These are phyloP conservation scores for Megaceryle alcyon DNA, from an alignment of 2,797 vertebrate genomes.

Conservation along the genomic window DNA sequence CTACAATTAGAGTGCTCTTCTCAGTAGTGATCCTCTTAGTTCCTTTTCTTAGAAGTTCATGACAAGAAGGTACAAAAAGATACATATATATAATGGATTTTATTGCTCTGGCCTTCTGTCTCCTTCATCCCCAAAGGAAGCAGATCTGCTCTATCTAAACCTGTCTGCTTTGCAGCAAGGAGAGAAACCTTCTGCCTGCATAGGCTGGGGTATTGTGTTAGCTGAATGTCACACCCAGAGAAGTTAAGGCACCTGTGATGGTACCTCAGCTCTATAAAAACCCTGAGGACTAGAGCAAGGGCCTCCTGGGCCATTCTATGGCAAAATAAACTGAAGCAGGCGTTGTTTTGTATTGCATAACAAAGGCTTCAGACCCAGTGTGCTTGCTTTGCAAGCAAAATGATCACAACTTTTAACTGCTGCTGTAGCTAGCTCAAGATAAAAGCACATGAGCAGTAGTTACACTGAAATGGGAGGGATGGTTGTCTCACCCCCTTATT, in stretches of 20 bases:
- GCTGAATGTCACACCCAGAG: neutral
- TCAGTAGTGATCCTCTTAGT: slow-evolving; percentile 74
- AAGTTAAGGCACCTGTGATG: neutral
- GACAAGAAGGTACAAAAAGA: slow-evolving; percentile 73
- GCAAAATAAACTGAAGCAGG: neutral
- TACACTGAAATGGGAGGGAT: neutral
- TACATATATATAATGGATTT: slow-evolving; percentile 69
- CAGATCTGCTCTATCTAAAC: slow-evolving; percentile 43
- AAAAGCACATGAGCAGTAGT: neutral
- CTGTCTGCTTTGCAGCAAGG: slow-evolving; percentile 23
- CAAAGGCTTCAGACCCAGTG: neutral
- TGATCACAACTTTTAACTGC: neutral
- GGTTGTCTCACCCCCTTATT: neutral
- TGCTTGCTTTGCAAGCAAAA: neutral
- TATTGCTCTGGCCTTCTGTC: slow-evolving; percentile 45
- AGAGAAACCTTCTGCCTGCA: neutral
- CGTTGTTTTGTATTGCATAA: neutral
- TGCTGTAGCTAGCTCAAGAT: neutral
- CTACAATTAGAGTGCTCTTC: slow-evolving; percentile 77
- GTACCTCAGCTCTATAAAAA: neutral
- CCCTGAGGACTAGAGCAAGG: neutral
- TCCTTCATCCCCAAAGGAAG: neutral
- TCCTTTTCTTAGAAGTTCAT: slow-evolving; percentile 75
- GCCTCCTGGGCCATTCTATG: neutral
- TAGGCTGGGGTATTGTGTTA: neutral